These are phyloP conservation scores for Hippocampus zosterae DNA, from an alignment of 2,113 vertebrate genomes.

Conservation along the genomic window DNA sequence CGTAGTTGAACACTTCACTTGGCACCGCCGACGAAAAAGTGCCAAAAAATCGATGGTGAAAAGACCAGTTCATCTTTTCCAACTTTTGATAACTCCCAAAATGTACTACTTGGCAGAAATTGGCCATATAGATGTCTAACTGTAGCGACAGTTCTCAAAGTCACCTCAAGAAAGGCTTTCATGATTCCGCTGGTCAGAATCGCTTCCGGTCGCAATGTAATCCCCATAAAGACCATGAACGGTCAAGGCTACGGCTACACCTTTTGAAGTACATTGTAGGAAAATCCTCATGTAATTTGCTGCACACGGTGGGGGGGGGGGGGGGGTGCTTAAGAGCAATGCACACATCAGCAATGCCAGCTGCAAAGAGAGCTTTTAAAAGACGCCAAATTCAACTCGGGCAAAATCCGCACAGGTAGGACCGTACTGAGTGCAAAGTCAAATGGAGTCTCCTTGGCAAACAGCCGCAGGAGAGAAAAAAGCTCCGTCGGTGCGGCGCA, in stretches of 20 bases:
- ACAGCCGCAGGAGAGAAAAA: constrained; percentile 52
- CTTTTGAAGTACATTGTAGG: neutral
- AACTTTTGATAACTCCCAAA: neutral
- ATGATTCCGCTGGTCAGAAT: constrained; percentile 6
- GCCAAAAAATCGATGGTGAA: neutral
- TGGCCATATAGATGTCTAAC: neutral
- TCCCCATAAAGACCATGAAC: neutral
- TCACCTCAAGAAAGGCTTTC: neutral
- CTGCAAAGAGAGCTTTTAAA: constrained; percentile 5
- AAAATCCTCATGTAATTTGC: constrained; percentile 19
- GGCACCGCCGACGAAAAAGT: neutral
- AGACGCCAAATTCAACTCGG: constrained; percentile 14
- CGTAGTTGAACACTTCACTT: neutral
- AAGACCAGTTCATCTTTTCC: neutral
- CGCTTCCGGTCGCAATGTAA: neutral
- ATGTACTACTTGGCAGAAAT: neutral
- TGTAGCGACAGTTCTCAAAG: constrained; percentile 1
- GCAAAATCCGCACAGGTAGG: constrained; percentile 34
- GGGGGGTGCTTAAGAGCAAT: constrained; percentile 14
- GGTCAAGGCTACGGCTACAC: neutral
- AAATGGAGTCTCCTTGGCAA: constrained; percentile 55
- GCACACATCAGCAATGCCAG: neutral
- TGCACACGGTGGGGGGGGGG: neutral
- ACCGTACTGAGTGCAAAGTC: constrained; percentile 40
- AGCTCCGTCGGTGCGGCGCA: constrained; percentile 49